Evolutionary conservation across 2,888 invertebrate genomes (phyloP), one percentile per base, ranked within the genome.

Genomic region (Pristionchus entomophagus): DNA sequence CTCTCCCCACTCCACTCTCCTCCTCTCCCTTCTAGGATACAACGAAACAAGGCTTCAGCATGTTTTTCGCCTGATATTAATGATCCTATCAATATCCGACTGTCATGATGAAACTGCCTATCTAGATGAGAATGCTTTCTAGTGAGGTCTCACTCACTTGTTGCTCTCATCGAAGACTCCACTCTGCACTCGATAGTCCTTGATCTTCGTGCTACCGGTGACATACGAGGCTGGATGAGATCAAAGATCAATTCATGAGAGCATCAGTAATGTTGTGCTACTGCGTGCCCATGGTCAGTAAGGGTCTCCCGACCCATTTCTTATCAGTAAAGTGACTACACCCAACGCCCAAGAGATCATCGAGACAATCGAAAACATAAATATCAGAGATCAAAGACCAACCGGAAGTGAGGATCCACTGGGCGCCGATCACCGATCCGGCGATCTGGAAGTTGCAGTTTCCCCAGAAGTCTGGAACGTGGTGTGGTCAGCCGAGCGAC

Each of bases 141-240:
- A 14, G 45, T 45, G 45, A 10, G 45, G 45, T 45, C 45, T 73
- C 19, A 1, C 78, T 49, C 22, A 80, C 82, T 56, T 82, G 59
- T 82, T 82, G 41, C 41, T 59, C 82, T 82, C 82, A 32, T 82
- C 59, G 82, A 26, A 82, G 26, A 82, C 82, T 62, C 82, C 82
- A 59, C 59, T 12, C 59, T 82, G 56, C 10, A 82, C 59, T 56
- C 62, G n/a, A 22, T 59, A 82, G 56, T 56, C 56, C 82, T 82
- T 82, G 45, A 59, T n/a, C 41, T 82, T 82, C 2, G 62, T 82
- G 59, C 41, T 62, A 5, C 78, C 78, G 22, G 32, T 19, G 4
- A 51, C 78, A 22, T 49, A 80, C 0, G 45, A 45, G n/a, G 78
- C 82, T 82, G 41, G 12, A 45, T 41, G 32, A 73, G 41, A 45